A percentile compares a stretch with the other conserved stretches of the same genome.
These are phyloP conservation scores for Cancer borealis DNA, from an alignment of 2,888 invertebrate species.

Conservation along the genomic window DNA sequence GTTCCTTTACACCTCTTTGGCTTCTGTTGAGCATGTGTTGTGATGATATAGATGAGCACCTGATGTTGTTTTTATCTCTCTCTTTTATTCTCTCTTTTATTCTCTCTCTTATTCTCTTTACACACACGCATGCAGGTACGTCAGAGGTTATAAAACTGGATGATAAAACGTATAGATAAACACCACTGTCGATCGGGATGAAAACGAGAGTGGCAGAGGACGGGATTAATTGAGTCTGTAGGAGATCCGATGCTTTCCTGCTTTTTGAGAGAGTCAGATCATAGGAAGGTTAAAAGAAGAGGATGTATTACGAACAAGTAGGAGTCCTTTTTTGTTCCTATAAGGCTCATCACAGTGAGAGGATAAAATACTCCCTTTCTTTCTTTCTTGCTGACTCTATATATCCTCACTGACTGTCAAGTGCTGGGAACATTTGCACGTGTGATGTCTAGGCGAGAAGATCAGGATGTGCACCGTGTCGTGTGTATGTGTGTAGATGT, in stretches of 20 bases:
- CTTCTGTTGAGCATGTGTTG: too few relatives aligned
- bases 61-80: too few relatives aligned
- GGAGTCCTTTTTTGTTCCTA: not conserved
- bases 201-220: not conserved
- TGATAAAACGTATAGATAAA: not conserved
- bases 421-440: not conserved
- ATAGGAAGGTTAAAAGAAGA: not conserved
- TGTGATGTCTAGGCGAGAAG: not conserved
- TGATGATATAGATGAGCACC: too few relatives aligned
- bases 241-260: not conserved
- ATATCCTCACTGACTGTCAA: too few relatives aligned
- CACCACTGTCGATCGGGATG: not conserved
- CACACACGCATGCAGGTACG: not conserved
- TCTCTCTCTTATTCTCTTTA: too few relatives aligned
- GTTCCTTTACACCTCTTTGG: too few relatives aligned
- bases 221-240: not conserved
- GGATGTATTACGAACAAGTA: not conserved
- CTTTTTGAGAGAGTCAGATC: not conserved
- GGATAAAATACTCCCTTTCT: not conserved
- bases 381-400: not conserved
- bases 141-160: too few relatives aligned
- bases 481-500: not conserved
- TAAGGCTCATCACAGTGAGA: not conserved
- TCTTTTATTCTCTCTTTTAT: too few relatives aligned
- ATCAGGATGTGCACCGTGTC: not conserved